Conservation (phyloP, 2,888 invertebrate species). For the Ennomos fuscantarius region DNA sequence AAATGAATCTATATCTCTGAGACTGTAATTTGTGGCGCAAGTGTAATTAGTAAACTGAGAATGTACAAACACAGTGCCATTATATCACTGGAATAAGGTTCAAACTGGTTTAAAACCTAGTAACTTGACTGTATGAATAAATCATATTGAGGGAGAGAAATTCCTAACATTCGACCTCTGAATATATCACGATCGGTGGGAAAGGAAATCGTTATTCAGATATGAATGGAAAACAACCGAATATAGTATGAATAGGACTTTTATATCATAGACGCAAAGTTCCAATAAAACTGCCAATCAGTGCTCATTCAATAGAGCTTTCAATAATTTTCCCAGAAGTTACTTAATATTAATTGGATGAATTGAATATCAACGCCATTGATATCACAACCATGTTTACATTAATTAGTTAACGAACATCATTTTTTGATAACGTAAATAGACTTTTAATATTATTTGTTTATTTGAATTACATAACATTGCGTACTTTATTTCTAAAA, state of each 20-base stretch:
- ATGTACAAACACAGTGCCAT: not conserved
- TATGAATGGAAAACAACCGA: conserved; percentile 36
- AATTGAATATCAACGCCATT: no score
- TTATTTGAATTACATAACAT: no score
- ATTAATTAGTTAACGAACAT: no score
- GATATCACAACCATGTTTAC: no score
- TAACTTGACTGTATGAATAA: conserved; percentile 45
- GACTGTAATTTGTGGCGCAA: conserved; percentile 6
- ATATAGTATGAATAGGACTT: conserved; percentile 6
- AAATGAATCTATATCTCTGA: conserved; percentile 9
- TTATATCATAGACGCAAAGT: not conserved
- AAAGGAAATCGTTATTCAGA: conserved; percentile 45
- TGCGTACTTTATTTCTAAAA: no score
- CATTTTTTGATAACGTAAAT: no score
- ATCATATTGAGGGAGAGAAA: conserved; percentile 46
- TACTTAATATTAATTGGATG: no score
- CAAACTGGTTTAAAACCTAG: conserved; percentile 11
- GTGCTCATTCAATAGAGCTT: not conserved
- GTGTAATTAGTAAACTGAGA: not conserved
- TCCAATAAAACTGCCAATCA: conserved; percentile 5
- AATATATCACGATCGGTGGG: conserved; percentile 39
- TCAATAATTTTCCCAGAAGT: no score
- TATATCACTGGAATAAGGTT: conserved; percentile 8
- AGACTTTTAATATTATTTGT: no score
- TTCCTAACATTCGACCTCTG: conserved; percentile 45